These are phyloP conservation scores for Plagodis pulveraria DNA, from an alignment of 2,888 invertebrate species.

Conservation along the genomic window DNA sequence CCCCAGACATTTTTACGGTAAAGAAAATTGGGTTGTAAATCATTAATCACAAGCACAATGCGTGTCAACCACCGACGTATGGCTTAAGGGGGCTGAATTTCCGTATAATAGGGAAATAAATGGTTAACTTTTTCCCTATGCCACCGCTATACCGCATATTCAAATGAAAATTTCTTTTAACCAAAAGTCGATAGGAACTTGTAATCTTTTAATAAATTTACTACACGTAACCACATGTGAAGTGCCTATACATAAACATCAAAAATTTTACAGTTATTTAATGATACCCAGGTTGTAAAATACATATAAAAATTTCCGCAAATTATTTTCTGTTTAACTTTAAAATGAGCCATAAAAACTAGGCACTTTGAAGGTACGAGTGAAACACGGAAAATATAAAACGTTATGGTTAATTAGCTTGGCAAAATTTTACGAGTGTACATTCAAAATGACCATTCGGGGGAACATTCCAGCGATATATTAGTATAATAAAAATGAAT, in stretches of 20 bases:
- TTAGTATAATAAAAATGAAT: slow-evolving; percentile 75
- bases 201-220: too few species aligned
- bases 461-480: slow-evolving; percentile 57
- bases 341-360: slow-evolving; percentile 10
- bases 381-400: slow-evolving; percentile 27
- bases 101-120: slow-evolving; percentile 76
- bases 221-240: too few species aligned
- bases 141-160: slow-evolving; percentile 8
- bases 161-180: slow-evolving; percentile 23
- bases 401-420: slow-evolving; percentile 50
- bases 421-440: slow-evolving; percentile 56
- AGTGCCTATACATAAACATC: too few species aligned
- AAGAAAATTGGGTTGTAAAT: slow-evolving; percentile 75
- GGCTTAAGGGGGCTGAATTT: slow-evolving; percentile 72
- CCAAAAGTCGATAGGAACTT: not conserved
- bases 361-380: not conserved
- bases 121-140: slow-evolving; percentile 56
- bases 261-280: too few species aligned
- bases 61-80: slow-evolving; percentile 73
- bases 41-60: slow-evolving; percentile 81
- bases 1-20: slow-evolving; percentile 60
- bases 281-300: too few species aligned
- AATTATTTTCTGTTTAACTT: slow-evolving; percentile 6
- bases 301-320: not conserved
- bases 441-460: slow-evolving; percentile 55